Evolutionary conservation across 1,140 invertebrate genomes (phyloP), one percentile per base, ranked within the genome.

Genomic region (Bursaphelenchus mucronatus): DNA sequence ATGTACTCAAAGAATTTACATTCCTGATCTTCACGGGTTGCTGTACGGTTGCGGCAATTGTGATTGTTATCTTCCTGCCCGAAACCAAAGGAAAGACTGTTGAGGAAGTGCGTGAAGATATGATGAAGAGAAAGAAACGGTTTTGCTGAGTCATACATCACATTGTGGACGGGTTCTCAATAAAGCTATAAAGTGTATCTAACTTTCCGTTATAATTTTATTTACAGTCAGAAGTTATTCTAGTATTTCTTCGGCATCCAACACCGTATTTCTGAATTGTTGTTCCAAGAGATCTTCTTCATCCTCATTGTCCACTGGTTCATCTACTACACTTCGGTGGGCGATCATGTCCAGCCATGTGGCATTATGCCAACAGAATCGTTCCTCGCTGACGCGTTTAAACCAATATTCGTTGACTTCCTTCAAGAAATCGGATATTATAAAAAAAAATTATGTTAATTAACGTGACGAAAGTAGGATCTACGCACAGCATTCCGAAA

Each of bases 321-420:
- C 47, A 21, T 51, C n/a, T 30, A 10, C 50, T 11, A 11, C 8
- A 17, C 55, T 65, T 15, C 49, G 51, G 11, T 46, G 50, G 4
- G 40, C 67, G 39, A 97, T 90, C 88, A 97, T 94, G 75, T 93
- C 91, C 53, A 98, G 82, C 95, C 94, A 98, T 80, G 97, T 92
- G 0, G 90, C 89, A 83, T 98, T 98, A 82, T 97, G 92, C 81
- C 90, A 91, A 19, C 91, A 86, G 82, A 98, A 98, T 74, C 93
- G 90, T 83, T 96, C 93, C 67, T 90, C 86, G 84, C 91, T 90
- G 62, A 98, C 94, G 70, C 90, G 87, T 43, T 88, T 88, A 3
- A 90, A 89, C 93, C 93, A 97, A 64, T 91, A 89, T 69, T 87
- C 87, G 82, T 92, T 89, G 81, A 89, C 88, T 81, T 94, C 88